Base-by-base conservation (phyloP, 2,888 invertebrate species). In the Nomada lathburiana region DNA sequence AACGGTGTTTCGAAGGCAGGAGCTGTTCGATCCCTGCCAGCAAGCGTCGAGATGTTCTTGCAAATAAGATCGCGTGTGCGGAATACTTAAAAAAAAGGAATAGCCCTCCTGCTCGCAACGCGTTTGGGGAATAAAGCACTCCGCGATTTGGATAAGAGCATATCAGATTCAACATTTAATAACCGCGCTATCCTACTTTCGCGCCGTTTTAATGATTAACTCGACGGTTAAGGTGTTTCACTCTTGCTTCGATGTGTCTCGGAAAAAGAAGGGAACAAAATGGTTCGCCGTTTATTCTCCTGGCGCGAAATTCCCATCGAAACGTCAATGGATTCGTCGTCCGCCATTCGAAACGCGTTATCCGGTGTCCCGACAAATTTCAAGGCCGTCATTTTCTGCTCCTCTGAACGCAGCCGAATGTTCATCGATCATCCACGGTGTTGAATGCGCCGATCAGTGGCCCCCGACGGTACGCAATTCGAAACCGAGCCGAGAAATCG, bases 401-500 rank as follows among this genome's bases (percentile, higher is more conserved):
- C 60, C 60, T 64, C 53, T 23, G 81, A 23, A 55, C 68, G 60
- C 42, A 59, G 72, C 44, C 63, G 72, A 69, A 64, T 63, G 76
- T 76, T 82, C 82, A 82, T 82, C 82, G 82, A 81, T 82, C 81
- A 82, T 72, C 63, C 53, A 11, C 23, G 16, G 69, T 77, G 83
- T 82, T 82, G 77, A 82, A 83, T 76, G 76, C 83, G 71, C 29
- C 82, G 83, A 52, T 60, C 69, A 73, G 77, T 75, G 71, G 59
- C 64, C 52, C 69, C 52, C 60, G 71, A 74, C 67, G 64, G 55
- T 57, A 29, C 71, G 79, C 87, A 78, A 87, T 87, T 86, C 80
- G 85, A 85, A 80, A 77, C 78, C 63, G 71, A 78, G 65, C 76
- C 60, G 67, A 73, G 71, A 76, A 83, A 85, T 87, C 85, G 85